Conservation (phyloP, 2,888 invertebrate species). For the Caenorhabditis sulstoni region DNA sequence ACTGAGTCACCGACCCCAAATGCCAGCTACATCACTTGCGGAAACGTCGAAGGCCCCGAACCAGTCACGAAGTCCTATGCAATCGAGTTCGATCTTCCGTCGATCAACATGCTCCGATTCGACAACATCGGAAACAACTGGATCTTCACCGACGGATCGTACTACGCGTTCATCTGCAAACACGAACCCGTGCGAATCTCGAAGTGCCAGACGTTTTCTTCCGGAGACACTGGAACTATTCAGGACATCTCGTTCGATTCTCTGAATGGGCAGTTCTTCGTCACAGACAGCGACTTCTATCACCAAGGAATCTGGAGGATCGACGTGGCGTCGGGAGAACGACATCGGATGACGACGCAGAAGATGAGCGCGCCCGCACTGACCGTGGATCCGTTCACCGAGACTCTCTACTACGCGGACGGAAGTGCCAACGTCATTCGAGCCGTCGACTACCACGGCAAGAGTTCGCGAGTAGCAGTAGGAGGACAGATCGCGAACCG, state of each 20-base stretch:
- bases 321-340: slow-evolving; percentile 85
- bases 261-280: slow-evolving; percentile 85
- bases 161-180: slow-evolving; percentile 38
- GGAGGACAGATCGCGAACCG: slow-evolving; percentile 26
- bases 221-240: slow-evolving; percentile 36
- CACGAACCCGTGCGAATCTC: slow-evolving; percentile 28
- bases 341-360: slow-evolving; percentile 84
- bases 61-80: slow-evolving; percentile 26
- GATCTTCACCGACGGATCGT: slow-evolving; percentile 45
- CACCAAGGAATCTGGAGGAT: slow-evolving; percentile 85
- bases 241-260: slow-evolving; percentile 33
- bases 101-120: slow-evolving; percentile 32
- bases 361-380: slow-evolving; percentile 85
- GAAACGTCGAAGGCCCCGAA: slow-evolving; percentile 31
- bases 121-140: slow-evolving; percentile 48
- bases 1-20: slow-evolving; percentile 28
- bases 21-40: slow-evolving; percentile 34
- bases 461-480: slow-evolving; percentile 47
- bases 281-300: slow-evolving; percentile 87
- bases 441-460: slow-evolving; percentile 88
- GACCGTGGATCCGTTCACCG: slow-evolving; percentile 86
- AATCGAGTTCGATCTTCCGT: slow-evolving; percentile 36
- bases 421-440: slow-evolving; percentile 88
- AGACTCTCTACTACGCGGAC: slow-evolving; percentile 83
- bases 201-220: slow-evolving; percentile 21